phyloP scores from a whole-genome alignment of 2,797 vertebrate species.

The Gymnothorax javanicus region DNA sequence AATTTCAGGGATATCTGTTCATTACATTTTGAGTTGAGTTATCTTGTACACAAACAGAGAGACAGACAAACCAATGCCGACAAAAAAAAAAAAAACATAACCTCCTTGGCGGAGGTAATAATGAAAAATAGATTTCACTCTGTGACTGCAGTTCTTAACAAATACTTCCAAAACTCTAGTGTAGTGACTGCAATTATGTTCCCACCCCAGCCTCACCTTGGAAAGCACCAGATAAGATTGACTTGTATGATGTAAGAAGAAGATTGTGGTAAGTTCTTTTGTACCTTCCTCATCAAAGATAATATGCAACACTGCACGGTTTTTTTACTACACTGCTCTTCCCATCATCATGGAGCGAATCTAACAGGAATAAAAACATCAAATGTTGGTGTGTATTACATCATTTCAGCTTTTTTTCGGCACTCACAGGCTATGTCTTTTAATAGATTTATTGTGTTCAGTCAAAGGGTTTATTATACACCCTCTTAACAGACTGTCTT shows the following conservation, averaged over 20 bases:
- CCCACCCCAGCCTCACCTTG: conserved; percentile 83
- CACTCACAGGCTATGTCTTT: background rate
- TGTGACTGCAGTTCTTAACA: background rate
- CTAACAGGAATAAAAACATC: background rate
- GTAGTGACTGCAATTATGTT: background rate
- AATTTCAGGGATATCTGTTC: no score
- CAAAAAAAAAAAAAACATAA: no score
- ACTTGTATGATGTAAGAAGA: conserved; percentile 94
- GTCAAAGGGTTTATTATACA: background rate
- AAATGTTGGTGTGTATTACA: background rate
- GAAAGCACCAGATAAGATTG: conserved; percentile 96
- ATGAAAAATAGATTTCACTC: background rate
- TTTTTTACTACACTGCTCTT: background rate
- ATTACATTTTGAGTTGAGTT: no score
- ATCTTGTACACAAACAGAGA: no score
- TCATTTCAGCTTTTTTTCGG: background rate
- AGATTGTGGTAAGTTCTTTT: conserved; percentile 84
- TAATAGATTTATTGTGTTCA: background rate
- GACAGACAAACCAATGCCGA: no score
- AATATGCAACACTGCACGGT: background rate
- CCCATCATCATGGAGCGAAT: background rate
- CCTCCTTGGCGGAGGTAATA: no score
- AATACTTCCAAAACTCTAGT: background rate
- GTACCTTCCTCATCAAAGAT: background rate
- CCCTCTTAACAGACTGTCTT: background rate